Evolutionary conservation across 2,113 vertebrate genomes (phyloP), one percentile per base, ranked within the genome.

Genomic region (Aythya baeri): DNA sequence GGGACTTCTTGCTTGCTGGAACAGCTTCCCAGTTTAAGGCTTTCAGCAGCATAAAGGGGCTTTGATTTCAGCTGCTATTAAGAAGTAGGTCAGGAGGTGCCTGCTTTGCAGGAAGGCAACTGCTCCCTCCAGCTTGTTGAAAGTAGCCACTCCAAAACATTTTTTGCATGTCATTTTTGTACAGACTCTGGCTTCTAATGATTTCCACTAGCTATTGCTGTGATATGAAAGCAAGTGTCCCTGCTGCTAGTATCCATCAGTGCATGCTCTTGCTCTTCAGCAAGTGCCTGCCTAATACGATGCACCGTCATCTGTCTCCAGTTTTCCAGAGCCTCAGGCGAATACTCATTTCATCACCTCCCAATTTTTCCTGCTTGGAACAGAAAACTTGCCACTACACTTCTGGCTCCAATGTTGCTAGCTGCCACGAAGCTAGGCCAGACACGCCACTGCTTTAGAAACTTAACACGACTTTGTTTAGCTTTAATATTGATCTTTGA

Each of bases 21-120:
- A 95, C 44, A 13, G 94, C 65, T 57, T 96, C 91, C 84, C 86
- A 92, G 66, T 86, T 89, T 93, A 89, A 96, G 96, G 59, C 97
- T 98, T 97, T 97, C 82, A 98, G 97, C 96, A 96, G 98, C 97
- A 97, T 95, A 52, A 94, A 94, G 82, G 93, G 92, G 55, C 97
- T 98, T 97, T 92, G 88, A 96, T 97, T 98, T 98, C 98, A 98
- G 91, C 91, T 96, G 43, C 75, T 85, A 55, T 81, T 84, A 91
- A 91, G 85, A 95, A 95, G 26, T 67, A 81, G 97, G 84, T 75
- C 93, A 97, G 92, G 83, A 96, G 93, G 67, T 88, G 46, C 86
- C 76, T 71, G 71, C 66, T 76, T 77, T 86, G 78, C 57, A 73
- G 70, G 73, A 76, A 78, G 14, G 82, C 80, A 67, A 93, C 29